Conservation (phyloP, 2,113 vertebrate genomes). For the Toxotes chatareus region DNA sequence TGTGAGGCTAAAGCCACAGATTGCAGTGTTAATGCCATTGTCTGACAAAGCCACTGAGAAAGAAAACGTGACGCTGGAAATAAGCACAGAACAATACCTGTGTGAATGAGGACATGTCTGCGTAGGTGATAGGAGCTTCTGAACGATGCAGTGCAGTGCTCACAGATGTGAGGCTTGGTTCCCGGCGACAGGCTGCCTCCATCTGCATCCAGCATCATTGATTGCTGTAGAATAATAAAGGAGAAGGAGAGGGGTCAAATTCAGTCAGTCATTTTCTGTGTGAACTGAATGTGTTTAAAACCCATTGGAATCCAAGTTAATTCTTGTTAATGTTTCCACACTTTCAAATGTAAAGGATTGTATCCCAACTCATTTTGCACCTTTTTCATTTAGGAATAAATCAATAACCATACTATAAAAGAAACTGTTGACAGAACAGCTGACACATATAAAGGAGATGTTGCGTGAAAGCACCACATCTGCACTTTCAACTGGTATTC, state of each 20-base stretch:
- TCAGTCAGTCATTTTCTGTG: background rate
- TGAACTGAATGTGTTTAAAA: background rate
- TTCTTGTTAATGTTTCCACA: no score
- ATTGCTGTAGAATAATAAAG: constrained; percentile 69
- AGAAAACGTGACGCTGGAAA: background rate
- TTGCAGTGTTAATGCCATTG: background rate
- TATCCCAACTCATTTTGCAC: no score
- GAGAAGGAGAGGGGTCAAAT: constrained; percentile 11
- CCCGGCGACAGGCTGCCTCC: constrained; percentile 90
- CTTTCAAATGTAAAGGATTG: no score
- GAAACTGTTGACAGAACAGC: no score
- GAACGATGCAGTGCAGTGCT: constrained; percentile 96
- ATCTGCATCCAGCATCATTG: constrained; percentile 89
- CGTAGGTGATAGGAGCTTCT: constrained; percentile 98
- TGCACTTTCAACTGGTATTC: no score
- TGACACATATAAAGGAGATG: no score
- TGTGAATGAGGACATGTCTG: constrained; percentile 97
- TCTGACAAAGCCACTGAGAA: background rate
- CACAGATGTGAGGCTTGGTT: constrained; percentile 96
- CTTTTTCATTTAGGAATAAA: no score
- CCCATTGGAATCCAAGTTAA: background rate
- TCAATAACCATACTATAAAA: no score
- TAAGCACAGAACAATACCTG: constrained; percentile 77
- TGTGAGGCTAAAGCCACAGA: background rate
- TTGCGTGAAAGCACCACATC: no score